Base-by-base conservation (phyloP, 2,113 vertebrate species). In the Alethe diademata region DNA sequence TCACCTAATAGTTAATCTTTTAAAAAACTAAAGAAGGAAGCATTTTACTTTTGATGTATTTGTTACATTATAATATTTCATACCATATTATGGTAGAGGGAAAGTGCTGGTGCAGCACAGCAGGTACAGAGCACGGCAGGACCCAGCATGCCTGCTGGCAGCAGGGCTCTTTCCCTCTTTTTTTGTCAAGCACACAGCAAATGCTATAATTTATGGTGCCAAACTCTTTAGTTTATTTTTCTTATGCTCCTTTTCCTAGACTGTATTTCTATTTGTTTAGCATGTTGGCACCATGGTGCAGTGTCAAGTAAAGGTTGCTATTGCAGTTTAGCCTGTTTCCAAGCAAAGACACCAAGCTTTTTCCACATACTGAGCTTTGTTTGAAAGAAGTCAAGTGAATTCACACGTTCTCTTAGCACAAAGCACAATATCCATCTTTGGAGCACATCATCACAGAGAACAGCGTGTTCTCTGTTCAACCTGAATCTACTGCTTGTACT, bases 361-460 rank as follows among this genome's bases (percentile, higher is more conserved):
- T 79, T 48, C 42, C 35, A 43, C 43, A 47, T 48, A 69, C 25
- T 79, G 66, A 79, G 78, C 31, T 85, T 82, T 75, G 40, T 87
- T 93, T 90, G 78, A 95, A 91, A 82, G 53, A 95, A 97, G 65
- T 62, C 56, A 91, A 80, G 61, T 58, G 78, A 91, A 95, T 85
- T 94, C 78, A 73, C 78, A 47, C 3, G 0, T 92, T 95, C 45
- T 31, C 23, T 35, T 56, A 90, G 50, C 70, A 79, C 78, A 92
- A 94, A 95, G 38, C 4, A 3, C 51, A 90, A 53, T n/a, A 64
- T 85, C 58, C 71, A 58, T 93, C 86, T 93, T 86, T 57, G 65
- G 91, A 85, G 50, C 43, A 36, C 53, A 60, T 54, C 53, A 82
- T 62, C 57, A 65, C 48, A 66, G 45, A 50, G 38, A 95, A 94